Conservation (phyloP, 2,888 invertebrate species). For the Microplitis deprimator region DNA sequence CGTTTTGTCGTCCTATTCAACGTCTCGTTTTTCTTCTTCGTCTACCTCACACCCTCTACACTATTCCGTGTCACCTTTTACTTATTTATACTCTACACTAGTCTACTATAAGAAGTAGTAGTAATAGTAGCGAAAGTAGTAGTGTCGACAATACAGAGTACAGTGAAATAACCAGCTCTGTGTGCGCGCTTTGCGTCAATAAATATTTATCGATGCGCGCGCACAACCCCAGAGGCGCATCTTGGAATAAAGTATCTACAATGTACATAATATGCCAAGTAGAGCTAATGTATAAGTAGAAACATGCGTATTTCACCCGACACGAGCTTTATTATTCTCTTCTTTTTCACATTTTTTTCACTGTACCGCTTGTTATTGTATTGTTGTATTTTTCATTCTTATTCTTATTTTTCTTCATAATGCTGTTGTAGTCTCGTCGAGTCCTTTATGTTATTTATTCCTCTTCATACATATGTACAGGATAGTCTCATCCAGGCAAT, state of each 20-base stretch:
- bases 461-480: constrained; percentile 12
- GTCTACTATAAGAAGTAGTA: neutral
- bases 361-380: neutral
- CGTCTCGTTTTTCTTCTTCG: constrained; percentile 23
- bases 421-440: neutral
- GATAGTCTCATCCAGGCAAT: neutral
- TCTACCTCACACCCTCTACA: neutral
- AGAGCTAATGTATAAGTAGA: constrained; percentile 15
- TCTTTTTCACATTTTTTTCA: neutral
- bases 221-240: constrained; percentile 20
- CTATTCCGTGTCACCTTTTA: neutral
- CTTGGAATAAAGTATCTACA: constrained; percentile 7
- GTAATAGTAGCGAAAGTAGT: neutral
- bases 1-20: constrained; percentile 34
- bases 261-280: neutral
- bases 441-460: neutral
- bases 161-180: neutral
- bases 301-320: constrained; percentile 25
- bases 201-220: constrained; percentile 47
- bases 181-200: constrained; percentile 40
- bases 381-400: neutral
- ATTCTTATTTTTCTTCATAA: constrained; percentile 16
- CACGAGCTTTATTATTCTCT: neutral
- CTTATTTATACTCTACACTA: neutral
- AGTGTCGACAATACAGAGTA: neutral